phyloP scores from a whole-genome alignment of 2,797 vertebrate species.

The Gouania willdenowi region DNA sequence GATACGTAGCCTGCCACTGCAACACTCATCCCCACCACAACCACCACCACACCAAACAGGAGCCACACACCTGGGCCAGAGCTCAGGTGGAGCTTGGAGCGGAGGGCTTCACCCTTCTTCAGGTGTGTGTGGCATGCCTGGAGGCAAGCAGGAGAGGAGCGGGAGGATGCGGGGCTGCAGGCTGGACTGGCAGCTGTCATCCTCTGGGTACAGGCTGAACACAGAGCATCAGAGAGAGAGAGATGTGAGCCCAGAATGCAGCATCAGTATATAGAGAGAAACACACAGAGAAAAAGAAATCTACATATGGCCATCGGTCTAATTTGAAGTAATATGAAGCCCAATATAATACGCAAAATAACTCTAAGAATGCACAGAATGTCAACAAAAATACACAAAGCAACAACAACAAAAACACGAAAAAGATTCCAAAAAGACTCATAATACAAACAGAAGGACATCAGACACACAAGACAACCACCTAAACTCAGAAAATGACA shows the following conservation, averaged over 20 bases:
- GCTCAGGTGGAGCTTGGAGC: slow-evolving; percentile 81
- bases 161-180: slow-evolving; percentile 51
- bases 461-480: too few species aligned
- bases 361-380: too few species aligned
- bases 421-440: too few species aligned
- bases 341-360: too few species aligned
- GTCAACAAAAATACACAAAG: too few species aligned
- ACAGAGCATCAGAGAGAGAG: slow-evolving; percentile 10
- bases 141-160: slow-evolving; percentile 41
- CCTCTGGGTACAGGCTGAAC: slow-evolving; percentile 52
- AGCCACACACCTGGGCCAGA: slow-evolving; percentile 88
- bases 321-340: too few species aligned
- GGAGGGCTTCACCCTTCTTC: slow-evolving; percentile 40
- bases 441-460: too few species aligned
- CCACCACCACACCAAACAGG: slow-evolving; percentile 83
- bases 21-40: slow-evolving; percentile 86
- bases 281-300: too few species aligned
- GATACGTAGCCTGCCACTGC: slow-evolving; percentile 86
- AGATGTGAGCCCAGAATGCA: slow-evolving; percentile 5
- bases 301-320: too few species aligned
- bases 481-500: too few species aligned
- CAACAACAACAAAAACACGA: too few species aligned
- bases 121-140: slow-evolving; percentile 39
- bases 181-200: slow-evolving; percentile 65
- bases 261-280: too few species aligned